A percentile compares a stretch with the other conserved stretches of the same genome.
Conservation (phyloP, 2,797 vertebrate genomes). For the Garrulus glandarius region DNA sequence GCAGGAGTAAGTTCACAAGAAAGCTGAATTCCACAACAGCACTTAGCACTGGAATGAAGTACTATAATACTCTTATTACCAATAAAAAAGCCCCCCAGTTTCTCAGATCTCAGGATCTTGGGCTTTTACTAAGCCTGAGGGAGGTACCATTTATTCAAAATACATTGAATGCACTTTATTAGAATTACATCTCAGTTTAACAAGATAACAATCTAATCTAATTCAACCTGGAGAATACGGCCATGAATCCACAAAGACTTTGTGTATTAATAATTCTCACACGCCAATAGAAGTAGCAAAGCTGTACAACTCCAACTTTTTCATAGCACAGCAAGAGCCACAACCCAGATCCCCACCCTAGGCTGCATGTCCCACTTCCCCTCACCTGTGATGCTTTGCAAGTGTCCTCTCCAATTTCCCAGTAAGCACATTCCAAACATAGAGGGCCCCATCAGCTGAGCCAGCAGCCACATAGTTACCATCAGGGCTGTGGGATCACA, state of each 20-base stretch:
- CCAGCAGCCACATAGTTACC: conserved; percentile 88
- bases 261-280: neutral
- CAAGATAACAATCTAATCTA: neutral
- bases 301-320: neutral
- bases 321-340: neutral
- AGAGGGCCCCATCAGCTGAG: conserved; percentile 89
- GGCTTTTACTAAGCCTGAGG: neutral
- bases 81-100: neutral
- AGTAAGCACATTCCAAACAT: conserved; percentile 90
- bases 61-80: neutral
- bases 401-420: conserved; percentile 88
- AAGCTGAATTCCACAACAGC: neutral
- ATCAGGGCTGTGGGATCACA: conserved; percentile 81
- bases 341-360: neutral
- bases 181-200: neutral
- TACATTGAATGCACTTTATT: neutral
- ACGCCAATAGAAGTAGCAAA: neutral
- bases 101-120: neutral
- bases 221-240: neutral
- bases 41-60: neutral
- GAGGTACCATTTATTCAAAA: neutral
- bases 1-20: neutral
- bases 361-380: neutral
- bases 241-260: neutral
- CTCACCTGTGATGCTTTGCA: conserved; percentile 90